Evolutionary conservation across 2,113 vertebrate species (phyloP), one percentile per base, ranked within the genome.

Genomic region (Elephas maximus): DNA sequence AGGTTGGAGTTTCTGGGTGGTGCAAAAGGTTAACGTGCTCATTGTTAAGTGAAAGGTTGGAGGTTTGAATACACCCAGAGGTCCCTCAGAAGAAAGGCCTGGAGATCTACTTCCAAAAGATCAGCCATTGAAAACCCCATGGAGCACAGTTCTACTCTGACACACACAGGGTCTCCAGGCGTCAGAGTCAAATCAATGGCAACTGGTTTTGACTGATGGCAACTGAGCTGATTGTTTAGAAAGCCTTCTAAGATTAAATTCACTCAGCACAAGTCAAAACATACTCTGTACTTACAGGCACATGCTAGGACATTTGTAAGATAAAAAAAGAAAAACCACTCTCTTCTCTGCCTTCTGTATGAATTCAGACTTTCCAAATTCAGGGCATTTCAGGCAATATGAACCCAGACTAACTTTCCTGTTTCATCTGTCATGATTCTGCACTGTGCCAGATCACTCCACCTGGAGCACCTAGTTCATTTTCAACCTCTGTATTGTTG

Each of bases 311-410:
- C 77, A 60, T 15, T 2, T 20, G 69, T 10, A 73, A 20, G 51
- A 60, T 24, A 62, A 62, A 23, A 62, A 21, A 65, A 65, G 24
- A 9, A 26, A 65, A 26, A 8, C 69, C 24, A 11, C 20, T 63
- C 20, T 23, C 28, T 8, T 26, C 9, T 8, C 14, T 28, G 26
- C 20, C 44, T 67, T 33, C 76, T 51, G 26, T 5, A 11, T 12
- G 37, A 76, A n/a, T 44, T 30, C 33, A 23, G 17, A 45, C n/a
- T 28, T 63, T 33, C 14, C 23, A 26, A 26, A 8, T 24, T 57
- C 4, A 28, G 20, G 62, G 23, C 5, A 6, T 11, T 53, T n/a
- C 11, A 18, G n/a, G 41, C 5, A 0, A 0, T 4, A 8, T 17
- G 45, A 26, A 4, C 17, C 18, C n/a, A 41, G 45, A 26, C 7